These are phyloP conservation scores for Vespertilio murinus DNA, from an alignment of 2,797 vertebrate genomes.

Conservation along the genomic window DNA sequence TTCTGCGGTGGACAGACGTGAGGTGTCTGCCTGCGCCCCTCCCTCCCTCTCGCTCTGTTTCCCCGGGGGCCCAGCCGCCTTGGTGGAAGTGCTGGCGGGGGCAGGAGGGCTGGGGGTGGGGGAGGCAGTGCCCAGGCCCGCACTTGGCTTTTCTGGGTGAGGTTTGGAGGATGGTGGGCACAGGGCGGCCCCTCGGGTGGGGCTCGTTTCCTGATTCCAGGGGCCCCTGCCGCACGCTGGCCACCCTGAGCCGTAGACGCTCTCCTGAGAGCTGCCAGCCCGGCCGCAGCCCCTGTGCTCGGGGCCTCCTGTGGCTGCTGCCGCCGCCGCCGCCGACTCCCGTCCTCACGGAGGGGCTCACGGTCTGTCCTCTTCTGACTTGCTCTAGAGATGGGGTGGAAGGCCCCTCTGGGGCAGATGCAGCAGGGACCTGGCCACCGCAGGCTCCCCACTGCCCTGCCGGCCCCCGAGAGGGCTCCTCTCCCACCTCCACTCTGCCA, in stretches of 20 bases:
- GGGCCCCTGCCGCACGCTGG: too few relatives aligned
- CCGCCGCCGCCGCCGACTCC: fast-evolving
- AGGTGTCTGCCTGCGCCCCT: background rate
- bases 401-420: background rate
- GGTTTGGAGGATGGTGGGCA: background rate
- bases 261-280: background rate
- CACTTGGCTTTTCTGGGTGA: background rate
- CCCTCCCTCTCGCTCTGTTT: background rate
- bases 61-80: background rate
- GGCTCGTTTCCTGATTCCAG: too few relatives aligned
- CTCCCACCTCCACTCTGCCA: background rate
- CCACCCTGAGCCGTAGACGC: background rate
- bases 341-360: too few relatives aligned
- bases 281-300: background rate
- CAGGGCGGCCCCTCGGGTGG: background rate
- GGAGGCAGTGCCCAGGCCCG: background rate
- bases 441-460: background rate
- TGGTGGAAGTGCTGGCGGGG: background rate
- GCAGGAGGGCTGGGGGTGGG: fast-evolving
- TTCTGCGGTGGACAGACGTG: background rate
- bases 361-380: background rate
- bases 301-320: background rate
- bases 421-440: background rate
- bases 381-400: background rate
- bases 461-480: fast-evolving